Conservation (phyloP, 1,140 invertebrate species). For the Hylaeus anthracinus region DNA sequence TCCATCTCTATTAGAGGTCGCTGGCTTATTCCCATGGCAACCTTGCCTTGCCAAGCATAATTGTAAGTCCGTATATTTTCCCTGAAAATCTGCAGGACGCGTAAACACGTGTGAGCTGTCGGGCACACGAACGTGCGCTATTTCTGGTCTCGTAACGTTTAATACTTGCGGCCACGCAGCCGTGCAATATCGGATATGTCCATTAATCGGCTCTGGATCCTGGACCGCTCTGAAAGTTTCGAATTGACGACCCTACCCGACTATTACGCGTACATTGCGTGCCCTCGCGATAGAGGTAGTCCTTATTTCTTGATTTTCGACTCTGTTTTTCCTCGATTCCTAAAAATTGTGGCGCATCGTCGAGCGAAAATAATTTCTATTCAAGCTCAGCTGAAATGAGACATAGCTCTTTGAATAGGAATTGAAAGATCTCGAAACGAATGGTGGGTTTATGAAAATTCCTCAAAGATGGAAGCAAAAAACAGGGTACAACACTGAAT, state of each 20-base stretch:
- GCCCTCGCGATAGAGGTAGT: not conserved
- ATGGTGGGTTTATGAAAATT: too few relatives aligned
- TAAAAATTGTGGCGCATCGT: too few relatives aligned
- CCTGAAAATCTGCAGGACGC: constrained; percentile 46
- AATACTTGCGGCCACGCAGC: constrained; percentile 46
- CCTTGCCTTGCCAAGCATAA: constrained; percentile 30
- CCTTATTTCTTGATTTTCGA: too few relatives aligned
- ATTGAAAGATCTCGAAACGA: too few relatives aligned
- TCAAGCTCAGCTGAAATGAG: too few relatives aligned
- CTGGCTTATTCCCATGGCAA: constrained; percentile 66
- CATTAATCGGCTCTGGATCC: constrained; percentile 52
- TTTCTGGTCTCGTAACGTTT: constrained; percentile 51
- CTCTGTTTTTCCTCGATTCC: too few relatives aligned
- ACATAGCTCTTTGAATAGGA: too few relatives aligned
- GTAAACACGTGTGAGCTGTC: constrained; percentile 26
- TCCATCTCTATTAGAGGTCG: constrained; percentile 65
- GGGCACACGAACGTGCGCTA: constrained; percentile 3
- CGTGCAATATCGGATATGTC: constrained; percentile 55
- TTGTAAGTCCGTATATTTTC: constrained; percentile 50
- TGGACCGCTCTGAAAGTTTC: constrained; percentile 36
- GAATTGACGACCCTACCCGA: constrained; percentile 22
- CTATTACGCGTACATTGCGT: not conserved
- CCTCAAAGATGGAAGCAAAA: too few relatives aligned
- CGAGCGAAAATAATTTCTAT: too few relatives aligned
- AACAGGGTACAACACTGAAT: too few relatives aligned